Conservation (phyloP, 2,797 vertebrate genomes). For the Podargus strigoides region DNA sequence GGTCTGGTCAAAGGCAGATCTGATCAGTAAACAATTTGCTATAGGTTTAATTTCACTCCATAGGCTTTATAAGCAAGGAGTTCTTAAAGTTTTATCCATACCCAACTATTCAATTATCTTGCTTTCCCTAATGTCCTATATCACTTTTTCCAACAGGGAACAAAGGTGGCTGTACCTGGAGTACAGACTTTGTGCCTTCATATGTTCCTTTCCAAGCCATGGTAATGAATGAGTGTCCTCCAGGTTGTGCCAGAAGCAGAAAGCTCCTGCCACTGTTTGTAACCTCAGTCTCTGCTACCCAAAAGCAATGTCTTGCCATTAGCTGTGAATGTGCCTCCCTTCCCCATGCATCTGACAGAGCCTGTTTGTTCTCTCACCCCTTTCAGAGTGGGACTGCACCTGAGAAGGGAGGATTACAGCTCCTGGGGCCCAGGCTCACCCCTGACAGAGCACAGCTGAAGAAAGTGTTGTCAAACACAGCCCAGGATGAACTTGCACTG, state of each 20-base stretch:
- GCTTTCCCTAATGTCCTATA: not conserved
- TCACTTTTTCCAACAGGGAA: not conserved
- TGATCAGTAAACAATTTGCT: not conserved
- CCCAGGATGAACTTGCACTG: not conserved
- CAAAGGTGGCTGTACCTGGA: not conserved
- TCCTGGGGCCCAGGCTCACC: not conserved
- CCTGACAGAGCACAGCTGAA: not conserved
- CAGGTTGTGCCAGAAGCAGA: not conserved
- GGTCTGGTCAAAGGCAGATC: not conserved
- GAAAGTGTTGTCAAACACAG: not conserved
- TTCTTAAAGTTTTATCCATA: not conserved
- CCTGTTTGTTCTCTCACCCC: not conserved
- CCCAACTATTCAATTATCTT: not conserved
- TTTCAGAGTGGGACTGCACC: not conserved
- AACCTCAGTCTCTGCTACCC: not conserved
- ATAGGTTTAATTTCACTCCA: not conserved
- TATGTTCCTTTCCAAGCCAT: not conserved
- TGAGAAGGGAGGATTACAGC: not conserved
- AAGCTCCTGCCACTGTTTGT: not conserved
- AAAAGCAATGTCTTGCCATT: not conserved
- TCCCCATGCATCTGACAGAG: not conserved
- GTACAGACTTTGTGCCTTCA: not conserved
- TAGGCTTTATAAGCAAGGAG: not conserved
- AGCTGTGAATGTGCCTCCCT: not conserved
- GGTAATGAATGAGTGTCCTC: not conserved